Conservation (phyloP, 1,140 invertebrate genomes). For the Panagrolaimus sp. region DNA sequence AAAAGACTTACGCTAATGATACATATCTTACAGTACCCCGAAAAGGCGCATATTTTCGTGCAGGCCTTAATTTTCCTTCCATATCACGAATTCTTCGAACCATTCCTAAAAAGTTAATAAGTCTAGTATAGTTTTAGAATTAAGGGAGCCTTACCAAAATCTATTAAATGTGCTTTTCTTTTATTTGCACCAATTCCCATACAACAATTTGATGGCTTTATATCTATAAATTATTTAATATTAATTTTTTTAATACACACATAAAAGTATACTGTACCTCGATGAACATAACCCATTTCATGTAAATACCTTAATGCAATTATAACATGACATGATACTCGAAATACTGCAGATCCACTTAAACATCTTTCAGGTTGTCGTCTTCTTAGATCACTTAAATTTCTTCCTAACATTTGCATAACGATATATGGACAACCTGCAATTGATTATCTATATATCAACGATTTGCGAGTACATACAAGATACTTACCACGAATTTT, state of each 20-base stretch:
- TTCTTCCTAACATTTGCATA: slow-evolving; percentile 36
- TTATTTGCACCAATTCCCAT: neutral
- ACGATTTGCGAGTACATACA: too few species aligned
- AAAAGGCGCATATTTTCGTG: slow-evolving; percentile 1
- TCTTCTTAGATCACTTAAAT: slow-evolving; percentile 30
- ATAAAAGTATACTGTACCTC: neutral
- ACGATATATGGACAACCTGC: slow-evolving; percentile 28
- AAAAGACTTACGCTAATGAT: too few species aligned
- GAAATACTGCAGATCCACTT: slow-evolving; percentile 21
- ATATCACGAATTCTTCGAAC: slow-evolving; percentile 7
- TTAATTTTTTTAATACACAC: too few species aligned
- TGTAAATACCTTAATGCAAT: slow-evolving; percentile 27
- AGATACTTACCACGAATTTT: too few species aligned
- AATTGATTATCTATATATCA: too few species aligned
- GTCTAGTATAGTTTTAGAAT: too few species aligned
- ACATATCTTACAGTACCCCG: neutral
- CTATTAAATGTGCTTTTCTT: slow-evolving; percentile 3
- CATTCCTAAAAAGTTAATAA: neutral
- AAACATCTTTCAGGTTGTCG: slow-evolving; percentile 20
- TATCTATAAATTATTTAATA: neutral
- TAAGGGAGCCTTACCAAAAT: slow-evolving; percentile 1
- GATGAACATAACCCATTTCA: slow-evolving; percentile 28
- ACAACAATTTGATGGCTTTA: slow-evolving; percentile 11
- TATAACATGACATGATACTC: slow-evolving; percentile 24
- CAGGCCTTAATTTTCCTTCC: neutral